A percentile compares a stretch with the other conserved stretches of the same genome.
Conservation (phyloP, 1,140 invertebrate species). For the Macrobrachium rosenbergii region DNA sequence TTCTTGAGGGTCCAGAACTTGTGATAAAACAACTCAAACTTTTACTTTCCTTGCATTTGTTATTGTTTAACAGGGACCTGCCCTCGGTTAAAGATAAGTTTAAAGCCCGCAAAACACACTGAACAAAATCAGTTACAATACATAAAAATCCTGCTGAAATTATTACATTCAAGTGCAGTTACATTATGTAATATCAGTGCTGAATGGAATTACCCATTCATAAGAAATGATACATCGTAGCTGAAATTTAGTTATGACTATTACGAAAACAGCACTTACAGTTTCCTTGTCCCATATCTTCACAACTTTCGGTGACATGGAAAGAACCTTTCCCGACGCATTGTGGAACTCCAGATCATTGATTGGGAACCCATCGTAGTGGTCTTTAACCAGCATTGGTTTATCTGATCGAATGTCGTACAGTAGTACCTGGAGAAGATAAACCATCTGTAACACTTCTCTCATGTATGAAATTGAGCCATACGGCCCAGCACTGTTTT, state of each 20-base stretch:
- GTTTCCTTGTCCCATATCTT: constrained; percentile 96
- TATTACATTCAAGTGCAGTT: too few relatives aligned
- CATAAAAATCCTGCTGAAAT: too few relatives aligned
- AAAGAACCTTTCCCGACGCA: constrained; percentile 85
- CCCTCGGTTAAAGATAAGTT: too few relatives aligned
- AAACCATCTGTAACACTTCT: background rate
- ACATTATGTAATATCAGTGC: background rate
- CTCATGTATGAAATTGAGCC: too few relatives aligned
- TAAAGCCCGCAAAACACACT: too few relatives aligned
- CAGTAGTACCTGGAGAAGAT: constrained; percentile 81
- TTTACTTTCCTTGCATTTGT: too few relatives aligned
- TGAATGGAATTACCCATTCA: background rate
- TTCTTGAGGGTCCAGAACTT: too few relatives aligned
- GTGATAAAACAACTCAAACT: too few relatives aligned
- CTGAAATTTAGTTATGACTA: background rate
- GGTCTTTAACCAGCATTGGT: constrained; percentile 92
- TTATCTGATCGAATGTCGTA: constrained; percentile 95
- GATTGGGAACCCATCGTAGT: constrained; percentile 94
- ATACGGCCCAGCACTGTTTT: too few relatives aligned
- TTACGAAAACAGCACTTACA: constrained; percentile 72
- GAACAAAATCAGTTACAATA: too few relatives aligned
- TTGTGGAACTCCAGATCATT: constrained; percentile 90
- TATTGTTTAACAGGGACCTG: too few relatives aligned
- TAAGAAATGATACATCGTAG: background rate
- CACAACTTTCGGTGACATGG: constrained; percentile 91